Percentiles rank a stretch among this genome's conserved stretches.
phyloP scores from a whole-genome alignment of 2,113 vertebrate genomes.

The Cephalopholis sonnerati region DNA sequence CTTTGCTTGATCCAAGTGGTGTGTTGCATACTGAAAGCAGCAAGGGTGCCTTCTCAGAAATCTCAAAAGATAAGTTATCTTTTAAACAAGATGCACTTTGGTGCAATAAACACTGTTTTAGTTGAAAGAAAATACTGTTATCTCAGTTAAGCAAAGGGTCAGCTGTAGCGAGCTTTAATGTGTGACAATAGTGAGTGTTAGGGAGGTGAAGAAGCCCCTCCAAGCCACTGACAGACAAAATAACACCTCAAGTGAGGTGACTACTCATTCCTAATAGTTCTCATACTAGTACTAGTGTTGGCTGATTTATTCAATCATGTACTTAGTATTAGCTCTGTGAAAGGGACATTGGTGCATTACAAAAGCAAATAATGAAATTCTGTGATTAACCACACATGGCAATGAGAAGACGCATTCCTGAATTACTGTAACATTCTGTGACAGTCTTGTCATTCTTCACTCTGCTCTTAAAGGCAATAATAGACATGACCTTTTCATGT shows the following conservation, averaged over 20 bases:
- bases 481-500: not conserved
- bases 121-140: not conserved
- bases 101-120: not conserved
- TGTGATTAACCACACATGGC: not conserved
- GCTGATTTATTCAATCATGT: not conserved
- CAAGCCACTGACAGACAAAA: not conserved
- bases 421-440: not conserved
- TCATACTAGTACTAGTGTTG: not conserved
- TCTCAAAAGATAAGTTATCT: no score
- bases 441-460: not conserved
- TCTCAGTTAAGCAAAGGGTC: not conserved
- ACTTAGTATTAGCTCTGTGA: not conserved
- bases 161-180: not conserved
- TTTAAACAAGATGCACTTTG: no score
- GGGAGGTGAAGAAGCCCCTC: not conserved
- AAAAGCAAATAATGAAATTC: slow-evolving; percentile 9
- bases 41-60: not conserved
- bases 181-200: not conserved
- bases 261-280: not conserved
- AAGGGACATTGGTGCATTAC: not conserved
- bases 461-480: not conserved
- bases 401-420: not conserved
- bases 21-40: slow-evolving; percentile 6
- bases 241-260: not conserved
- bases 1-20: slow-evolving; percentile 4